Evolutionary conservation across 1,140 invertebrate genomes (phyloP), one percentile per base, ranked within the genome.

Genomic region (Drosophila guanche): DNA sequence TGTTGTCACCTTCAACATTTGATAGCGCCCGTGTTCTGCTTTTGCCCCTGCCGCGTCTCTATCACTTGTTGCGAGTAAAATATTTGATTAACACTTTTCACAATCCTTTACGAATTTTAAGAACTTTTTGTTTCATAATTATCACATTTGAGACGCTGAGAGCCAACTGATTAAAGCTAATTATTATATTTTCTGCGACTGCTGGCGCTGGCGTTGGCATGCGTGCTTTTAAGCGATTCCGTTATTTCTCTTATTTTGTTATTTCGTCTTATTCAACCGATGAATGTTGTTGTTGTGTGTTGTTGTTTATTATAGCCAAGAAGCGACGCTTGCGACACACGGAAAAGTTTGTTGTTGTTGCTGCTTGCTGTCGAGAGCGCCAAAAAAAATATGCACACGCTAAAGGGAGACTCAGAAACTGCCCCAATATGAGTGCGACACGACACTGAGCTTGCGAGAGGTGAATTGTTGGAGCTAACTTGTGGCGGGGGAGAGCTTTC

Each of bases 61-160:
- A 67, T 58, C 75, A 85, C 80, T 85, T 73, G 62, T 85, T 79
- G 66, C 72, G 67, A 72, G 56, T 76, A 76, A 72, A 84, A 68
- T 61, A 59, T 74, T 50, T 73, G 80, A 84, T 85, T 84, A 85
- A 52, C 80, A 84, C 80, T 76, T 79, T 69, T 48, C 48, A 54
- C 22, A 47, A 63, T 60, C 41, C 41, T 55, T 74, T 72, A 10
- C 33, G 45, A 76, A 67, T 60, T 76, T 84, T 55, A 29, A 74
- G 55, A 65, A 79, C 70, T 61, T 43, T 48, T 74, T 58, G 47
- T 43, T 57, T 27, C 20, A 48, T 50, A 46, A 41, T 61, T 80
- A 61, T 54, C 56, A 65, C 71, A 33, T 51, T 56, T 59, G 20
- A 68, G 47, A 68, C 29, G 40, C 48, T 54, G 55, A 57, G 63